These are phyloP conservation scores for Lepus timidus DNA, from an alignment of 2,113 vertebrate genomes.

Conservation along the genomic window DNA sequence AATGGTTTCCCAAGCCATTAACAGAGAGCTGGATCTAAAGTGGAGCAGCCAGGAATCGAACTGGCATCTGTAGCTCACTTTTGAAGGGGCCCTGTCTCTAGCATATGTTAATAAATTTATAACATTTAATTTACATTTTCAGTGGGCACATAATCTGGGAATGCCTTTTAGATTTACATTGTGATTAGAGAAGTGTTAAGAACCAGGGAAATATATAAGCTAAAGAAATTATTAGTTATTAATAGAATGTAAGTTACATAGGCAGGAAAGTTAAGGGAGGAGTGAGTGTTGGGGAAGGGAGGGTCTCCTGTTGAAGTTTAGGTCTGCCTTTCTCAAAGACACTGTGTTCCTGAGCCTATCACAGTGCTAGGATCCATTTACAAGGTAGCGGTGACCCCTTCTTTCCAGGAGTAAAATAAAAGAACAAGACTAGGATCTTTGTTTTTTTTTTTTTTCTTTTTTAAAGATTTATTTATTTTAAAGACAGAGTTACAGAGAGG, in stretches of 20 bases:
- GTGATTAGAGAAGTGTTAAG: not conserved
- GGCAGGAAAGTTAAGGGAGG: not conserved
- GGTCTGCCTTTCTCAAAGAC: not conserved
- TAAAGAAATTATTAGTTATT: conserved; percentile 29
- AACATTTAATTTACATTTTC: not conserved
- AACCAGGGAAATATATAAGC: not conserved
- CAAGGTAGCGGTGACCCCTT: not conserved
- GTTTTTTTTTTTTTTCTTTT: too few relatives aligned
- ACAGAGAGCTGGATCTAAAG: too few relatives aligned
- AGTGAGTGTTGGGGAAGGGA: not conserved
- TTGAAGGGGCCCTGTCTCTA: not conserved
- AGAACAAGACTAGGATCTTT: not conserved
- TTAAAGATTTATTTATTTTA: too few relatives aligned
- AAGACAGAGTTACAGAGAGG: too few relatives aligned
- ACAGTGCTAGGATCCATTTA: not conserved
- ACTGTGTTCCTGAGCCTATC: not conserved
- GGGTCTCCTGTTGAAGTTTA: not conserved
- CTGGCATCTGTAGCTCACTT: not conserved
- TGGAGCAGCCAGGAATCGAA: too few relatives aligned
- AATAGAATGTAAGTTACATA: not conserved
- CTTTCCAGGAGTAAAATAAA: not conserved
- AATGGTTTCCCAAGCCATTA: too few relatives aligned
- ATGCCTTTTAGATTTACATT: not conserved
- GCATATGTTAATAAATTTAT: not conserved
- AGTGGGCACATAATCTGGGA: not conserved